These are phyloP conservation scores for Tokudaia muenninki DNA, from an alignment of 2,797 vertebrate species.

Conservation along the genomic window DNA sequence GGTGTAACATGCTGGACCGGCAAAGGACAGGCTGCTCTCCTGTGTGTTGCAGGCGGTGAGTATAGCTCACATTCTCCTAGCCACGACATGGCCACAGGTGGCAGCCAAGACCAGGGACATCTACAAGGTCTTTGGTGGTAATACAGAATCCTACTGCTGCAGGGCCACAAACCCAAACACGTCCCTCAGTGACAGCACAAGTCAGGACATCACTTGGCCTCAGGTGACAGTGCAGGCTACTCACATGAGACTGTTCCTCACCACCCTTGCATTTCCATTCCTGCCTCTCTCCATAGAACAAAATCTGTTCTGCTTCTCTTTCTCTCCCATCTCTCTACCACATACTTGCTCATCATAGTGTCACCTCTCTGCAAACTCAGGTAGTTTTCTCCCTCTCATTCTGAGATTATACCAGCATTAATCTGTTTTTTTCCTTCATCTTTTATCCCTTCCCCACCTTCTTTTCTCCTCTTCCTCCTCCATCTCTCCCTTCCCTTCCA, in stretches of 20 bases:
- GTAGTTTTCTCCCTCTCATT: neutral
- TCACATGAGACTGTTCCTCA: neutral
- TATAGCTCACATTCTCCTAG: neutral
- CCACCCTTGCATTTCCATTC: neutral
- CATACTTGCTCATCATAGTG: neutral
- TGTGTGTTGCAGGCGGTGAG: neutral
- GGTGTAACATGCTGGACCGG: neutral
- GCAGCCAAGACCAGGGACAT: neutral
- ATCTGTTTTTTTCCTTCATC: neutral
- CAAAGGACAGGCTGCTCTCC: neutral
- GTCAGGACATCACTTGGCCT: neutral
- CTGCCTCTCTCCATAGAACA: neutral
- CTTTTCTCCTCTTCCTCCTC: neutral
- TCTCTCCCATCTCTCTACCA: neutral
- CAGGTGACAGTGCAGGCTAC: neutral
- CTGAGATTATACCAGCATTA: neutral
- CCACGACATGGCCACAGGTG: neutral
- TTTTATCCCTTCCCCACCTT: too few relatives aligned
- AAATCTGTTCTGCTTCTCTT: neutral
- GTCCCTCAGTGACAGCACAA: neutral
- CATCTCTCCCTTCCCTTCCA: neutral
- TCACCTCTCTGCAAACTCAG: neutral
- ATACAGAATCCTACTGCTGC: neutral
- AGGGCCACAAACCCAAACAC: neutral
- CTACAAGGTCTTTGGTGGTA: neutral